phyloP scores from a whole-genome alignment of 1,140 invertebrate species.

The Holcopasites calliopsidis region DNA sequence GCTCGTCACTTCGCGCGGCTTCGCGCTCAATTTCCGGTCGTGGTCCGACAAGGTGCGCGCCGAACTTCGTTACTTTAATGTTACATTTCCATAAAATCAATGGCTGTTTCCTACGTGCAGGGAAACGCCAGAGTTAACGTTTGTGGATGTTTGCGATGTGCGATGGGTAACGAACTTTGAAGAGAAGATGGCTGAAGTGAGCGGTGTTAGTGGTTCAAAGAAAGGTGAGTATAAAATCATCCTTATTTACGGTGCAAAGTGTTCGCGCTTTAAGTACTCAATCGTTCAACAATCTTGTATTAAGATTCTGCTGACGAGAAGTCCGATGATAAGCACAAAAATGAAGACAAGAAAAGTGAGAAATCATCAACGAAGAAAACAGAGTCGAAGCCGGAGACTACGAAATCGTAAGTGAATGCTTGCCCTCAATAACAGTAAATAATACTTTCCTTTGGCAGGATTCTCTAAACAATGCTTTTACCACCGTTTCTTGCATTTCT shows the following conservation, averaged over 20 bases:
- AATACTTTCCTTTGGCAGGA: not conserved
- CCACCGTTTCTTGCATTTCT: not conserved
- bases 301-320: slow-evolving; percentile 68
- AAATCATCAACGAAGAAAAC: slow-evolving; percentile 62
- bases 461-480: not conserved
- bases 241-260: slow-evolving; percentile 19
- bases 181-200: slow-evolving; percentile 76
- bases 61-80: slow-evolving; percentile 16
- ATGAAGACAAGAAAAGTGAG: slow-evolving; percentile 60
- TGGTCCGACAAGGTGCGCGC: slow-evolving; percentile 15
- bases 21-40: not conserved
- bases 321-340: slow-evolving; percentile 57
- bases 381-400: slow-evolving; percentile 67
- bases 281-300: slow-evolving; percentile 43
- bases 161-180: slow-evolving; percentile 79
- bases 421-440: not conserved
- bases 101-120: slow-evolving; percentile 76
- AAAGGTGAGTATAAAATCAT: slow-evolving; percentile 75
- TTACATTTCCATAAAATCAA: slow-evolving; percentile 62
- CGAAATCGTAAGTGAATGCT: slow-evolving; percentile 75
- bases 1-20: not conserved
- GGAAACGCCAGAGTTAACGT: slow-evolving; percentile 78
- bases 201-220: slow-evolving; percentile 56
- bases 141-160: slow-evolving; percentile 79
- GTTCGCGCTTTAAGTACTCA: not conserved